phyloP scores from a whole-genome alignment of 2,797 vertebrate species.

The Diceros bicornis region DNA sequence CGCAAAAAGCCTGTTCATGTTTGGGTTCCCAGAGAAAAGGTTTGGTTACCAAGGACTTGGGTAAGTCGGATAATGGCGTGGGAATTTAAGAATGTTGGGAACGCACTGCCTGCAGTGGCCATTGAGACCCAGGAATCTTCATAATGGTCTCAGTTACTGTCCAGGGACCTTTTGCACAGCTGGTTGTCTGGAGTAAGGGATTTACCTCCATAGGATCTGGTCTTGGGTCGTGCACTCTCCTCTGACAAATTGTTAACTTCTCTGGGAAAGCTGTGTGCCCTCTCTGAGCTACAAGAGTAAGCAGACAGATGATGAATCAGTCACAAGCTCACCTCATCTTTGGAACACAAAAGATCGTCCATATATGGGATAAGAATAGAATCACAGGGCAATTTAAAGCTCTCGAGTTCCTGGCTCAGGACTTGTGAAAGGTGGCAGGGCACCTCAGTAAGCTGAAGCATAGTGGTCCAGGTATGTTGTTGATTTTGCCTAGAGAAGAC shows the following conservation, averaged over 20 bases:
- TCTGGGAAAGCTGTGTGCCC: background rate
- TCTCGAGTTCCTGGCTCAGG: background rate
- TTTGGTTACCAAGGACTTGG: background rate
- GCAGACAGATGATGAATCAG: background rate
- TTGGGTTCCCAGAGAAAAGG: background rate
- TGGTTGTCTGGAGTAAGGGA: background rate
- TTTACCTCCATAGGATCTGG: background rate
- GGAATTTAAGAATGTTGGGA: background rate
- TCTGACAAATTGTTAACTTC: conserved; percentile 38
- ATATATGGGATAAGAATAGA: background rate
- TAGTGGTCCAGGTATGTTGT: background rate
- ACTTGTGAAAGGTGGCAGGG: background rate
- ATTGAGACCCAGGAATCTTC: background rate
- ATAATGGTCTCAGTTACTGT: background rate
- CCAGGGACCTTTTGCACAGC: background rate
- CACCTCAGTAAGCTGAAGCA: background rate
- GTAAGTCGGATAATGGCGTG: background rate
- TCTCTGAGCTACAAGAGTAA: conserved; percentile 11
- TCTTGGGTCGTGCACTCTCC: background rate
- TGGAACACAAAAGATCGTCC: background rate
- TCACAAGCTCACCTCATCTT: background rate
- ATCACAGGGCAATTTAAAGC: background rate
- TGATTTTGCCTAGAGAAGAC: background rate
- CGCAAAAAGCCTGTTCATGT: background rate
- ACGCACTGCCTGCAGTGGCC: background rate